Evolutionary conservation across 2,888 invertebrate genomes (phyloP).

Genomic region (Lochmaea crataegi): DNA sequence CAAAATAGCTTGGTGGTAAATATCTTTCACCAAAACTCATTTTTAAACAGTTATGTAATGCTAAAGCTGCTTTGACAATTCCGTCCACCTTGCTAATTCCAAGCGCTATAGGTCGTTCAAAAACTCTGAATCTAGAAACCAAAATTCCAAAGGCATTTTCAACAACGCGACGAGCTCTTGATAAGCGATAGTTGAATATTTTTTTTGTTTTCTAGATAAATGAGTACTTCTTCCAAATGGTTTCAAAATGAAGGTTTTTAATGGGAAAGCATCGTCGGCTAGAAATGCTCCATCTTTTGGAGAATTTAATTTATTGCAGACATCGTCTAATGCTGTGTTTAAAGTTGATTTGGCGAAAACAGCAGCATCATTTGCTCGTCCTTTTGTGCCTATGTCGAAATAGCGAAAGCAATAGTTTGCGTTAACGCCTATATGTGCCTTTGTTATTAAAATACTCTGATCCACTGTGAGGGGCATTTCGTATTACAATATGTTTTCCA

Average conservation of each 20-base stretch:
- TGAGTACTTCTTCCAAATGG: slow-evolving; percentile 8
- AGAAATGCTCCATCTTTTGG: slow-evolving; percentile 30
- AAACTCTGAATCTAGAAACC: slow-evolving; percentile 34
- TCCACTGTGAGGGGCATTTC: too few species aligned
- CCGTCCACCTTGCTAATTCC: slow-evolving; percentile 34
- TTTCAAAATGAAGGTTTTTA: too few species aligned
- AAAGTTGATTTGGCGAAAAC: slow-evolving; percentile 31
- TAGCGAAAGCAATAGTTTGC: too few species aligned
- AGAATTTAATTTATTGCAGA: slow-evolving; percentile 38
- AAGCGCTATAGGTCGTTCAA: slow-evolving; percentile 22
- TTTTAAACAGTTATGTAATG: too few species aligned
- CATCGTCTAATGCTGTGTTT: slow-evolving; percentile 41
- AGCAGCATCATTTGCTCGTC: too few species aligned
- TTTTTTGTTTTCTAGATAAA: slow-evolving; percentile 23
- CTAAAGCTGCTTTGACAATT: slow-evolving; percentile 34
- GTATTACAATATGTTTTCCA: too few species aligned
- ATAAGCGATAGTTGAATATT: slow-evolving; percentile 32
- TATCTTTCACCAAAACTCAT: slow-evolving; percentile 45
- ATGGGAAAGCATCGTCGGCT: slow-evolving; percentile 24
- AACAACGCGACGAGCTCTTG: slow-evolving; percentile 36
- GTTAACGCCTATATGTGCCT: too few species aligned
- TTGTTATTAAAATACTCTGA: too few species aligned
- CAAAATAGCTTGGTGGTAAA: slow-evolving; percentile 38
- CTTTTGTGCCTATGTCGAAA: too few species aligned
- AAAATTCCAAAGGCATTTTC: slow-evolving; percentile 35